Evolutionary conservation across 2,797 vertebrate species (phyloP).

Genomic region (Epinephelus malabaricus): DNA sequence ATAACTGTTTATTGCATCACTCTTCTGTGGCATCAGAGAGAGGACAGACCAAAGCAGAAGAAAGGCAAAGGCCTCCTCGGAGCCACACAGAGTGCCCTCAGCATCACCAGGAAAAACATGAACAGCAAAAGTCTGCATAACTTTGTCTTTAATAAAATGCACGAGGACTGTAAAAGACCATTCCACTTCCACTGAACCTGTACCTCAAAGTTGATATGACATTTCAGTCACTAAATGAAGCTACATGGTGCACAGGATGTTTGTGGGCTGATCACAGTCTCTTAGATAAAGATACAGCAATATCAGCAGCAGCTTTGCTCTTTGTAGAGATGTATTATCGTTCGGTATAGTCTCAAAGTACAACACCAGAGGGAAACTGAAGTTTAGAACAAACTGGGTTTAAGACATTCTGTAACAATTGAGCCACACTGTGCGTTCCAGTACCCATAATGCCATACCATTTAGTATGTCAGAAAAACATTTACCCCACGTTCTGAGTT

Average conservation of each 20-base stretch:
- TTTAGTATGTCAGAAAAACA: no score
- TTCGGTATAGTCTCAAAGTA: neutral
- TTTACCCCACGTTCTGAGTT: no score
- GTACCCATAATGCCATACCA: no score
- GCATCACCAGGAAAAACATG: neutral
- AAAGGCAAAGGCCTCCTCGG: neutral
- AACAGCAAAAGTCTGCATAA: constrained; percentile 1
- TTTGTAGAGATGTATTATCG: neutral
- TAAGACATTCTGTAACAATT: neutral
- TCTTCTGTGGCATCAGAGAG: neutral
- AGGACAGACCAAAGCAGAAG: neutral
- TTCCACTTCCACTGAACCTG: neutral
- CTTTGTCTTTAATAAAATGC: constrained; percentile 8
- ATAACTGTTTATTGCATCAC: constrained; percentile 27
- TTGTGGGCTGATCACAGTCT: neutral
- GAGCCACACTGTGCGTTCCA: neutral
- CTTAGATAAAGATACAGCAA: neutral
- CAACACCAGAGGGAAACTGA: neutral
- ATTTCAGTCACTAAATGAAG: neutral
- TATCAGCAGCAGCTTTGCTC: neutral
- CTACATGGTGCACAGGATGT: neutral
- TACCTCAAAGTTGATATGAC: neutral
- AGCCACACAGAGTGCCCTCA: neutral
- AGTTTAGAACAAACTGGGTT: neutral
- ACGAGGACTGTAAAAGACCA: neutral